Conservation (phyloP, 2,113 vertebrate genomes). For the Anhinga anhinga region DNA sequence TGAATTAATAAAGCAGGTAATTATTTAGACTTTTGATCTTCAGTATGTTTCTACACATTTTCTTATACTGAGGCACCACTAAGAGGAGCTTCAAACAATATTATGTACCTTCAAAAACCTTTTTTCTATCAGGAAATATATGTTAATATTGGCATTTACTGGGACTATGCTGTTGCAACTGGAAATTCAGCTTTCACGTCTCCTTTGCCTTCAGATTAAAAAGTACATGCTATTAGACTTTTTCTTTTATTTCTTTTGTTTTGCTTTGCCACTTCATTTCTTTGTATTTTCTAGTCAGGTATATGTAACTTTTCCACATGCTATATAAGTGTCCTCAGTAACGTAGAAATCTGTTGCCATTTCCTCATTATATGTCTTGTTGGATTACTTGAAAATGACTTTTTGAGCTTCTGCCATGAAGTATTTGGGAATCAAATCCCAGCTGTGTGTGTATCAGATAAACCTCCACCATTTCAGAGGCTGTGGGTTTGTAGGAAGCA, state of each 20-base stretch:
- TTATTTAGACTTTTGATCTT: neutral
- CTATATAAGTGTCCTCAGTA: neutral
- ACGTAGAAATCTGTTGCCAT: neutral
- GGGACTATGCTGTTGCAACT: neutral
- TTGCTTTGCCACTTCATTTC: neutral
- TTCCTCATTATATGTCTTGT: neutral
- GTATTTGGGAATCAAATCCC: constrained; percentile 41
- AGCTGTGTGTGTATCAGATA: neutral
- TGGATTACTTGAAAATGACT: neutral
- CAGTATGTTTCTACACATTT: neutral
- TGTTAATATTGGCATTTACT: neutral
- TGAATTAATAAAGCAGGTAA: neutral
- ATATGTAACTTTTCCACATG: neutral
- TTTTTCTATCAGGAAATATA: neutral
- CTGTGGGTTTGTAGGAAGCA: neutral
- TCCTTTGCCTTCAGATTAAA: neutral
- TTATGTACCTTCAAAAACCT: neutral
- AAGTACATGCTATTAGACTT: neutral
- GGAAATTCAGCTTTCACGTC: neutral
- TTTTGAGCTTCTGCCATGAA: neutral
- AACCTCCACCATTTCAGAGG: neutral
- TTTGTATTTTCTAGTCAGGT: neutral
- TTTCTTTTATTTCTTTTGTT: neutral
- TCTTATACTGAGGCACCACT: neutral
- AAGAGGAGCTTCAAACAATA: neutral